Conservation (phyloP, 2,113 vertebrate genomes). For the Scolopax mira region DNA sequence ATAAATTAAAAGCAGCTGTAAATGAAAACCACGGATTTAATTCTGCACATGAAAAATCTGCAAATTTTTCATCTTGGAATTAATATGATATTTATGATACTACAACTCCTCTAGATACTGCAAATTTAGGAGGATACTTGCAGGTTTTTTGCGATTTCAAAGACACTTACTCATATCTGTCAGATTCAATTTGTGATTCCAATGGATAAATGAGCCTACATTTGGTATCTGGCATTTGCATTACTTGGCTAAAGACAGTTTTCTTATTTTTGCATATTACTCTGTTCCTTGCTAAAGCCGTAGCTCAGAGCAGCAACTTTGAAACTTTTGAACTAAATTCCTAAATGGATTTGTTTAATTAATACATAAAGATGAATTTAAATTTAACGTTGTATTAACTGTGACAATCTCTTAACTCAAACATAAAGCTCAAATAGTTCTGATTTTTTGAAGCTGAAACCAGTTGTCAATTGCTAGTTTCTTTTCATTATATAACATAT, state of each 20-base stretch:
- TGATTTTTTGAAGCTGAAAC: neutral
- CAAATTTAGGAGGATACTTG: neutral
- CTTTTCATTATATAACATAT: neutral
- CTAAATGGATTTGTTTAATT: neutral
- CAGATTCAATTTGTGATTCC: neutral
- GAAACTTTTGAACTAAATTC: neutral
- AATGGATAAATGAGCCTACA: neutral
- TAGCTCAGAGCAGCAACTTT: neutral
- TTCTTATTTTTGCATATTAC: neutral
- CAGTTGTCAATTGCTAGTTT: neutral
- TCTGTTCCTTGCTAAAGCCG: neutral
- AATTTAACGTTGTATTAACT: neutral
- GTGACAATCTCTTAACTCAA: neutral
- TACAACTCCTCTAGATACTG: neutral
- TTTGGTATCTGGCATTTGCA: neutral
- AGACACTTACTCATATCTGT: conserved; percentile 31
- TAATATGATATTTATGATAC: neutral
- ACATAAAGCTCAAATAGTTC: neutral
- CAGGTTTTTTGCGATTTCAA: neutral
- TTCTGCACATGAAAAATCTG: conserved; percentile 11
- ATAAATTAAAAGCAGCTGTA: neutral
- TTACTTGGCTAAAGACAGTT: conserved; percentile 2
- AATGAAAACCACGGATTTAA: neutral
- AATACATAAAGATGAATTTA: neutral
- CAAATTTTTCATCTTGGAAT: neutral